phyloP scores from a whole-genome alignment of 2,888 invertebrate genomes.

The Cataglyphis rosenhaueri region DNA sequence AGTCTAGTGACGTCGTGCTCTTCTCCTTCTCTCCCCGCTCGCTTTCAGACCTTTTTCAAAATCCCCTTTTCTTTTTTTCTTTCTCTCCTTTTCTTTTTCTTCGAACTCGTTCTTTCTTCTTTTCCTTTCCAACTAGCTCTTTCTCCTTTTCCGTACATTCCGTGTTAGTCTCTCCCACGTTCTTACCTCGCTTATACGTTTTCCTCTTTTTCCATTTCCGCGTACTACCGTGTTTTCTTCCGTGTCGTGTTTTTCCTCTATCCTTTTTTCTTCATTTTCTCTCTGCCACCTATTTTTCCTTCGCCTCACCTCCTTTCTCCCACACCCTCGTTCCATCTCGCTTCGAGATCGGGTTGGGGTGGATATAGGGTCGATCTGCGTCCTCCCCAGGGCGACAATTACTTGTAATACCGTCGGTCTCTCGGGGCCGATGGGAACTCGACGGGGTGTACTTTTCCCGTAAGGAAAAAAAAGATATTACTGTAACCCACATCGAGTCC shows the following conservation, averaged over 20 bases:
- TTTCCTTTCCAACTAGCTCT: not conserved
- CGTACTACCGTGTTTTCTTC: not conserved
- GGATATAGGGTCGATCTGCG: constrained; percentile 55
- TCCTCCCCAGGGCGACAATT: constrained; percentile 83
- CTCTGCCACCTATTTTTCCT: constrained; percentile 25
- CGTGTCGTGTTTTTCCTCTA: not conserved
- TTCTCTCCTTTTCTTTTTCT: not conserved
- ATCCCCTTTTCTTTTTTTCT: not conserved
- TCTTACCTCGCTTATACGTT: constrained; percentile 29
- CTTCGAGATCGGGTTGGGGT: constrained; percentile 49
- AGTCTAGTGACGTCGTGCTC: constrained; percentile 42
- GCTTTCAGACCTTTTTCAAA: not conserved
- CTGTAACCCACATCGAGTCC: constrained; percentile 72
- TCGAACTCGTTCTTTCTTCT: constrained; percentile 9
- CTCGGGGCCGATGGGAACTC: constrained; percentile 80
- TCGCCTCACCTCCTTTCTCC: constrained; percentile 15
- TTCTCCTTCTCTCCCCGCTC: not conserved
- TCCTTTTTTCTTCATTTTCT: not conserved
- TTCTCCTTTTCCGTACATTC: constrained; percentile 1
- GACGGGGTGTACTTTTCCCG: constrained; percentile 80
- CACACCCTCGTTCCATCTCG: not conserved
- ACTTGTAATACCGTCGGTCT: constrained; percentile 84
- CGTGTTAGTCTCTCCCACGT: constrained; percentile 7
- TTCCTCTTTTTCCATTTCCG: not conserved
- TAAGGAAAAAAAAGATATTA: constrained; percentile 80